phyloP scores from a whole-genome alignment of 2,888 invertebrate genomes.

The Dryadula phaetusa region DNA sequence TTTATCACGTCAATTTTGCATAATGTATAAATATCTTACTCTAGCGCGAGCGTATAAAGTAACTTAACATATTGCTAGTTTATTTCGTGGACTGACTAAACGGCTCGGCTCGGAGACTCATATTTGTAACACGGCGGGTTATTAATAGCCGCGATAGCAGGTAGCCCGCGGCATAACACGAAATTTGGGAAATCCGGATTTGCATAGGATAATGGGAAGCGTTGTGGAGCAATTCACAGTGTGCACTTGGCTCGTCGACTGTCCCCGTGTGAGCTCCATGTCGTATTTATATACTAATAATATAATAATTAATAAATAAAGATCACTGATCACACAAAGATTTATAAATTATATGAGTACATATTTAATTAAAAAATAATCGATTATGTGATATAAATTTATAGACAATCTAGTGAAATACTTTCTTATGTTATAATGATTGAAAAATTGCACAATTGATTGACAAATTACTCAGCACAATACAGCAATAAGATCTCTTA shows the following conservation, averaged over 20 bases:
- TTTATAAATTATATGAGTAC: not conserved
- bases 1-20: slow-evolving; percentile 53
- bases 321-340: not conserved
- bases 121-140: slow-evolving; percentile 76
- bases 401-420: too few relatives aligned
- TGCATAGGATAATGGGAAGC: slow-evolving; percentile 79
- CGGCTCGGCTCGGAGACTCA: slow-evolving; percentile 63
- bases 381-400: too few relatives aligned
- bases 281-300: not conserved
- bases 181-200: slow-evolving; percentile 81
- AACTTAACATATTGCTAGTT: slow-evolving; percentile 69
- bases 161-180: slow-evolving; percentile 75
- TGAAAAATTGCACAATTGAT: too few relatives aligned
- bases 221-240: slow-evolving; percentile 59
- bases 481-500: too few relatives aligned
- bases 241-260: slow-evolving; percentile 50
- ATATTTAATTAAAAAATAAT: not conserved
- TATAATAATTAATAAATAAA: not conserved
- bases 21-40: slow-evolving; percentile 47
- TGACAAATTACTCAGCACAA: too few relatives aligned
- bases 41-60: slow-evolving; percentile 48
- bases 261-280: too few relatives aligned
- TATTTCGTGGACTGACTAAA: slow-evolving; percentile 72
- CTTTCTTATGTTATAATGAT: too few relatives aligned
- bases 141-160: slow-evolving; percentile 80